A percentile compares a stretch with the other conserved stretches of the same genome.
phyloP scores from a whole-genome alignment of 2,888 invertebrate species.

The Kuschelorhynchus macadamiae region DNA sequence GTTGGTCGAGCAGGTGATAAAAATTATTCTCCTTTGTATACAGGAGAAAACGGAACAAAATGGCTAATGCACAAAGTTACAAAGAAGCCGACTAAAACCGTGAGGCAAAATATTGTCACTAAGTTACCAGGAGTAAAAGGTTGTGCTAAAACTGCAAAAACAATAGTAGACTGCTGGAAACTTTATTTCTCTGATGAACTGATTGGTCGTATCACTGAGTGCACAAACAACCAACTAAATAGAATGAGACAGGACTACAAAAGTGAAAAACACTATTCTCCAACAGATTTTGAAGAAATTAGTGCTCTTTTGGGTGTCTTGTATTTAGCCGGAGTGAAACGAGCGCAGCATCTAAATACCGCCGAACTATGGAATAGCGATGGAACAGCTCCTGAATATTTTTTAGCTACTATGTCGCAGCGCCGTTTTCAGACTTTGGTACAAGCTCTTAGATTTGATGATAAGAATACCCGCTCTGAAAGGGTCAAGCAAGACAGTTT shows the following conservation, averaged over 20 bases:
- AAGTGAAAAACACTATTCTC: conserved; percentile 44
- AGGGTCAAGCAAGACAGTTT: conserved; percentile 46
- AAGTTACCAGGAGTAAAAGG: not conserved
- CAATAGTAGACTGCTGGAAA: not conserved
- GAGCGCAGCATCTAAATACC: conserved; percentile 49
- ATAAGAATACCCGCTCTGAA: conserved; percentile 21
- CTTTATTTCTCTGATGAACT: not conserved
- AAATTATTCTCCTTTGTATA: no score
- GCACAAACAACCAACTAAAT: conserved; percentile 32
- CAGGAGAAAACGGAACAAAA: not conserved
- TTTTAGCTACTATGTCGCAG: conserved; percentile 53
- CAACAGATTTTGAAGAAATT: conserved; percentile 50
- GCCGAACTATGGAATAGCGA: conserved; percentile 55
- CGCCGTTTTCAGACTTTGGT: conserved; percentile 53
- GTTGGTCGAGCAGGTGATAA: no score
- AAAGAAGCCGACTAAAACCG: not conserved
- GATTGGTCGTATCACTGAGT: conserved; percentile 11
- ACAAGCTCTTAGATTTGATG: conserved; percentile 53
- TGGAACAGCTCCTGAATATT: conserved; percentile 55
- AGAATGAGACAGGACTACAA: conserved; percentile 39
- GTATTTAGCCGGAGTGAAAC: conserved; percentile 55
- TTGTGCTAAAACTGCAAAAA: no score
- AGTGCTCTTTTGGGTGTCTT: conserved; percentile 56
- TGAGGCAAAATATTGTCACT: not conserved
- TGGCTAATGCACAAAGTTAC: not conserved